phyloP scores from a whole-genome alignment of 2,113 vertebrate genomes.

The Atractosteus spatula region DNA sequence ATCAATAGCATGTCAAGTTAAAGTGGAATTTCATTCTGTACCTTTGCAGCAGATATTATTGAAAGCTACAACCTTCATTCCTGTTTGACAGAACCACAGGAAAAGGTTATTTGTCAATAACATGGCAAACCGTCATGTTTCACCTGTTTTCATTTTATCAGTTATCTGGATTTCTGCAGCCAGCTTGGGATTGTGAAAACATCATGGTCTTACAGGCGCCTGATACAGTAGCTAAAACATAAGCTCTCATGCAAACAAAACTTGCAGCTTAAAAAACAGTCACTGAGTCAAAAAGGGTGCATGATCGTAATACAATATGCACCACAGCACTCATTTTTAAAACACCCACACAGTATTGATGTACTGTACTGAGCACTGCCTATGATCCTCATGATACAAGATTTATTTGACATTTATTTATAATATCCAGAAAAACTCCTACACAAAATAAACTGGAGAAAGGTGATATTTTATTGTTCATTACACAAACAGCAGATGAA shows the following conservation, averaged over 20 bases:
- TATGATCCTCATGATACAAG: no score
- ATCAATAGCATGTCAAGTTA: constrained; percentile 21
- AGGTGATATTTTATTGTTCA: not conserved
- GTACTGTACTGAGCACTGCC: no score
- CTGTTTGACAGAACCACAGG: constrained; percentile 12
- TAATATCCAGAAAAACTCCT: not conserved
- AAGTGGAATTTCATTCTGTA: constrained; percentile 10
- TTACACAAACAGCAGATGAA: not conserved
- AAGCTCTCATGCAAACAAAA: not conserved
- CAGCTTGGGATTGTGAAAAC: not conserved
- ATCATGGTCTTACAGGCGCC: not conserved
- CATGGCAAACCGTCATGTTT: constrained; percentile 1
- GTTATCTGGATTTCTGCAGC: not conserved
- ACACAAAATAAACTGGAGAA: not conserved
- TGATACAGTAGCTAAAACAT: not conserved
- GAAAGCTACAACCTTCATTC: constrained; percentile 1
- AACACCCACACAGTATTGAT: no score
- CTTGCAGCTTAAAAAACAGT: not conserved
- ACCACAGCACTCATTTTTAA: not conserved
- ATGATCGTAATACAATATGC: not conserved
- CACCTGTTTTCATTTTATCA: constrained; percentile 7
- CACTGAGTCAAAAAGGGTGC: not conserved
- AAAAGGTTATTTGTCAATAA: constrained; percentile 20
- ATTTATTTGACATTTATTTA: not conserved
- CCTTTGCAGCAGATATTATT: not conserved